Evolutionary conservation across 92 coral and sea anemone species (phyloP).

Genomic region (Metridium senile): DNA sequence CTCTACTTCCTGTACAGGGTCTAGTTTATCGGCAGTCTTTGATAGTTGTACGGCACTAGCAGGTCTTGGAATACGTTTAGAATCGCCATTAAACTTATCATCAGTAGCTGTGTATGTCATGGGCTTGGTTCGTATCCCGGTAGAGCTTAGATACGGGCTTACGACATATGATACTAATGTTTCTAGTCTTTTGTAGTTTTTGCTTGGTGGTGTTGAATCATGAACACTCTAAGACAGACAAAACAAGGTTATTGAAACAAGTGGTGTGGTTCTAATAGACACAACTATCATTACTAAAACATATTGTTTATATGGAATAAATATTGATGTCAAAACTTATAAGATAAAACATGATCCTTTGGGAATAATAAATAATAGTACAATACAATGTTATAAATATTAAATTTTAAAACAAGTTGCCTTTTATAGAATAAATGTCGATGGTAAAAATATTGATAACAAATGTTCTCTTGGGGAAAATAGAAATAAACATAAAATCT

Average conservation of each 20-base stretch:
- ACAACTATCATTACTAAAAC: neutral
- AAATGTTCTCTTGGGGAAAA: too few relatives aligned
- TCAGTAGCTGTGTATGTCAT: slow-evolving; percentile 16
- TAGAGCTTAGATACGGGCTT: slow-evolving; percentile 86
- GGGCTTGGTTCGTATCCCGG: slow-evolving; percentile 69
- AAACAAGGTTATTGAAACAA: neutral
- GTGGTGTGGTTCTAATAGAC: neutral
- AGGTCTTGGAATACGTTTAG: slow-evolving; percentile 14
- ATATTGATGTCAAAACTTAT: too few relatives aligned
- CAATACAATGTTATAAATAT: too few relatives aligned
- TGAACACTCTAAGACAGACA: slow-evolving; percentile 78
- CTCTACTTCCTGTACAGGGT: slow-evolving; percentile 73
- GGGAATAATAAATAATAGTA: too few relatives aligned
- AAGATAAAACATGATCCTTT: too few relatives aligned
- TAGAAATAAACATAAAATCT: too few relatives aligned
- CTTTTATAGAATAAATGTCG: too few relatives aligned
- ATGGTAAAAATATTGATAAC: too few relatives aligned
- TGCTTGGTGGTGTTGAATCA: slow-evolving; percentile 64
- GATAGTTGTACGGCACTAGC: slow-evolving; percentile 48
- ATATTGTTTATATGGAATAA: too few relatives aligned
- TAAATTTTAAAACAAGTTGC: too few relatives aligned
- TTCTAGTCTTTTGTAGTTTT: slow-evolving; percentile 85
- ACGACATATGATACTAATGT: slow-evolving; percentile 83
- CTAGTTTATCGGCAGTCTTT: slow-evolving; percentile 61
- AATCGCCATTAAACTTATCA: slow-evolving; percentile 13